Conservation (phyloP, 2,888 invertebrate species). For the Trissolcus brochymenae region DNA sequence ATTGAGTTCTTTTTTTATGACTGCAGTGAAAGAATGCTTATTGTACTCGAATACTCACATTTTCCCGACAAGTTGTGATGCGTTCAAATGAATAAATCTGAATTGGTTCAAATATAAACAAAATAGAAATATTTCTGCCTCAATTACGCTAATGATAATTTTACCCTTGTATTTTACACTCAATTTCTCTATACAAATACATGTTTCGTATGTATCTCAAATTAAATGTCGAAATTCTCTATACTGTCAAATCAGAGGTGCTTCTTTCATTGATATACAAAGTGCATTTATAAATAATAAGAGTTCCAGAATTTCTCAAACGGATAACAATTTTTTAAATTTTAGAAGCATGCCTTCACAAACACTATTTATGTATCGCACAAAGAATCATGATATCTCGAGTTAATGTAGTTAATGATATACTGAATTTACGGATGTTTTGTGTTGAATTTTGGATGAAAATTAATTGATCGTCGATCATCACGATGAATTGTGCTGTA, state of each 20-base stretch:
- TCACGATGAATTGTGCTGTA: constrained; percentile 26
- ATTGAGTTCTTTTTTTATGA: background rate
- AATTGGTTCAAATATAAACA: constrained; percentile 45
- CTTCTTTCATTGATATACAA: constrained; percentile 5
- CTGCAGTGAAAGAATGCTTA: background rate
- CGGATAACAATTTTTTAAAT: constrained; percentile 22
- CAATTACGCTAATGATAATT: constrained; percentile 3
- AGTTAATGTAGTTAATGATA: background rate
- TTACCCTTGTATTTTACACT: no score
- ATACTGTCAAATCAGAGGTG: background rate
- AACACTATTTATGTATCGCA: constrained; percentile 13
- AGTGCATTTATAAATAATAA: constrained; percentile 5
- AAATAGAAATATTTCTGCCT: background rate
- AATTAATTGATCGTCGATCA: background rate
- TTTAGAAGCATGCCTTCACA: constrained; percentile 31
- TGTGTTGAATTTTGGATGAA: background rate
- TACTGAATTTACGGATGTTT: background rate
- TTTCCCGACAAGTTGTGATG: constrained; percentile 6
- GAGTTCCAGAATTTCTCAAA: constrained; percentile 48
- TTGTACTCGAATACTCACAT: background rate
- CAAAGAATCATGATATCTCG: constrained; percentile 24
- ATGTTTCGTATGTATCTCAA: background rate
- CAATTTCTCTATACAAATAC: constrained; percentile 2
- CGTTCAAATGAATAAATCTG: constrained; percentile 28
- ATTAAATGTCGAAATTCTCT: background rate